Percentiles rank a stretch among this genome's conserved stretches.
Evolutionary conservation across 2,113 vertebrate genomes (phyloP).

Genomic region (Ctenodactylus gundi): DNA sequence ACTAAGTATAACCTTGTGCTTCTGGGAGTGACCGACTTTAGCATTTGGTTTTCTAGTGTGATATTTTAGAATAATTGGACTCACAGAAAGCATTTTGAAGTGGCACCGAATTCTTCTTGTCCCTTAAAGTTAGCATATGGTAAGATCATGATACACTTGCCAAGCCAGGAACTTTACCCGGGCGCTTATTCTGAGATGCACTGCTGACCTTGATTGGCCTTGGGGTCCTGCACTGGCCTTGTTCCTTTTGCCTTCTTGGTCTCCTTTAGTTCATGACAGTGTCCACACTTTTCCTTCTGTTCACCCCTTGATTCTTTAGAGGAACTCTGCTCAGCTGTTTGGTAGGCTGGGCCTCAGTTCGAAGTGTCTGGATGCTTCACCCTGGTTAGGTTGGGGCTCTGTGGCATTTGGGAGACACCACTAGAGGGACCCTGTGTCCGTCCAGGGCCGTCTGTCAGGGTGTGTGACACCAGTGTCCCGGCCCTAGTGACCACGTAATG

Average conservation of each 20-base stretch:
- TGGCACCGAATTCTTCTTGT: background rate
- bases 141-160: background rate
- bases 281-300: background rate
- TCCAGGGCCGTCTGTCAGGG: background rate
- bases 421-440: fast-evolving
- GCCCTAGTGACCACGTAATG: background rate
- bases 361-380: background rate
- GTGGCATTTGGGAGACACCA: background rate
- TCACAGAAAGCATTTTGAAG: background rate
- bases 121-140: background rate
- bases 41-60: background rate
- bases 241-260: background rate
- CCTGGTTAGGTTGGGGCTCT: background rate
- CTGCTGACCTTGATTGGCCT: background rate
- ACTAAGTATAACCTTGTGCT: background rate
- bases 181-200: background rate
- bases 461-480: fast-evolving
- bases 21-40: background rate
- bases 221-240: background rate
- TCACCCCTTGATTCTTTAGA: background rate
- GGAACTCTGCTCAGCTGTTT: background rate
- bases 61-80: conserved; percentile 23
- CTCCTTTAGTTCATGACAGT: background rate
- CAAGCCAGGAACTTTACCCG: background rate
- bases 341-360: background rate